Evolutionary conservation across 2,888 invertebrate species (phyloP).

Genomic region (Diaprepes abbreviatus): DNA sequence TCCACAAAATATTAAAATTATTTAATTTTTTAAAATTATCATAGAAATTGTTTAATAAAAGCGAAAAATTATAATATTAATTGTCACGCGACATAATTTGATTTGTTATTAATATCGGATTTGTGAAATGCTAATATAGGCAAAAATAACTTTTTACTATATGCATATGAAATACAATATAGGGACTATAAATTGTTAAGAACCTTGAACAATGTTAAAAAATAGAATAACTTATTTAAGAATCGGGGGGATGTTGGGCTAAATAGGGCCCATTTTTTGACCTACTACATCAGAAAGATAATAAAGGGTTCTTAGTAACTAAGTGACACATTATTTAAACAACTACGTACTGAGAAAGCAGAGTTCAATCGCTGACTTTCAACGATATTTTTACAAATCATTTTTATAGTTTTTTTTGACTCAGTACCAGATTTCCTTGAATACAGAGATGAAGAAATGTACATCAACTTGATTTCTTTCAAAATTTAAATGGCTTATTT

Average conservation of each 20-base stretch:
- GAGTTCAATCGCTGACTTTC: no score
- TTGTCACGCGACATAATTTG: neutral
- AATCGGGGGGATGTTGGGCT: neutral
- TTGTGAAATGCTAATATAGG: neutral
- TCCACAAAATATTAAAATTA: neutral
- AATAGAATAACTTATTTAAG: neutral
- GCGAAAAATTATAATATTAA: neutral
- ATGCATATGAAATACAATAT: neutral
- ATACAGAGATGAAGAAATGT: no score
- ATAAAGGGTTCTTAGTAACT: no score
- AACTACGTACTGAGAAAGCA: no score
- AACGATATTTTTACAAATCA: no score
- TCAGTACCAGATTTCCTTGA: no score
- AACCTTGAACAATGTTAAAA: neutral
- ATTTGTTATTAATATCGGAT: neutral
- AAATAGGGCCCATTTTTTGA: neutral
- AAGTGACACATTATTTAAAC: no score
- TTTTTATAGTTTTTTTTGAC: no score
- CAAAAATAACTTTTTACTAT: neutral
- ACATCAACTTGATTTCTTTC: no score
- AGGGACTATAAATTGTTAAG: neutral
- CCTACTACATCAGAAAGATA: no score
- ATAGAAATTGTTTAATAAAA: neutral
- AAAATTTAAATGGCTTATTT: no score
- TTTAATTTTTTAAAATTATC: neutral